Base-by-base conservation (phyloP, 2,797 vertebrate species). In the Crocodylus rhombifer region DNA sequence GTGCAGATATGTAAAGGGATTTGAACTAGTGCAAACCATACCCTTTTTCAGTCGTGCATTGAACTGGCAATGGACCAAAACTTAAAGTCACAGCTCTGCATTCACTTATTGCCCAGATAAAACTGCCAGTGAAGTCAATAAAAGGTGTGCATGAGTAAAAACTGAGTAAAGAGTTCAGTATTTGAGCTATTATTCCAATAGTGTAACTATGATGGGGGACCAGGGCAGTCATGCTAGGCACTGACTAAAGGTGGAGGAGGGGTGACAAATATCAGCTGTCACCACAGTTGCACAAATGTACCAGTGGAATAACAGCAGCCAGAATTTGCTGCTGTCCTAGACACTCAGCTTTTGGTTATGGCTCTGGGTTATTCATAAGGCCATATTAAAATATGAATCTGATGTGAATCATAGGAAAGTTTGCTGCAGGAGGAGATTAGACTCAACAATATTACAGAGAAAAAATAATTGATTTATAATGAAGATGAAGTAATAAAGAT, bases 381-480 rank as follows among this genome's bases (percentile, higher is more conserved):
- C 36, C 58, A 6, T 17, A 42, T 78, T 26, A 73, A 63, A 83
- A 85, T 58, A 60, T 90, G 33, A 18, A 87, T 80, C 30, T 55
- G 78, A 7, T 36, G 30, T 58, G 74, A n/a, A 61, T 91, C 25
- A 4, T 65, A 80, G 87, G 57, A 77, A 84, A 62, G 14, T 82
- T 26, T 87, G 10, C 26, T 88, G 58, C 55, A 16, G 11, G 60
- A 60, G 28, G 85, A 93, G 90, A 90, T 64, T 58, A 86, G 86
- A 84, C 82, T 82, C 62, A 92, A 80, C 7, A 58, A 61, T 28
- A 87, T 94, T 58, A 73, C 69, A 55, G 33, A 84, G n/a, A 87
- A 77, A 8, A 90, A 10, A 28, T 80, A 82, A 84, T 80, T 84
- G 64, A 80, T 93, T 82, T 88, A 69, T 71, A 84, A 13, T 62